These are phyloP conservation scores for Drosophila santomea DNA, from an alignment of 1,140 invertebrate species.

Conservation along the genomic window DNA sequence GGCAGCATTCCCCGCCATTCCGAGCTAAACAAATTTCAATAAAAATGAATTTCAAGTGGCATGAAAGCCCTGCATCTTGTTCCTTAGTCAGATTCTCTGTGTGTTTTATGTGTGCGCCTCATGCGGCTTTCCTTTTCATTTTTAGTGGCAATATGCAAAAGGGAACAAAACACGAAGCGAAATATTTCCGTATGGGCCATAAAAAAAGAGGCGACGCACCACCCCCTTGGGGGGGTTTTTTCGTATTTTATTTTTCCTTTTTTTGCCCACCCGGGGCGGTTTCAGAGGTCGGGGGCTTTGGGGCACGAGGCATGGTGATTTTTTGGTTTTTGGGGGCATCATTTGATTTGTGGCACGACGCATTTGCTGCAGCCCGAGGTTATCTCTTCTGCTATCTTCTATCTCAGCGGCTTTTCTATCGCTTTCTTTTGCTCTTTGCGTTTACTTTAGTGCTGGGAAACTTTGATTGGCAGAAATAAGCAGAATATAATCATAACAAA, in stretches of 20 bases:
- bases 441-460: neutral
- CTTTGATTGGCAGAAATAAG: neutral
- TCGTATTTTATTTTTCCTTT: neutral
- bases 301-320: slow-evolving; percentile 4
- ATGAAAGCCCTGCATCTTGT: slow-evolving; percentile 8
- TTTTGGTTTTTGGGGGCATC: slow-evolving; percentile 35
- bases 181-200: slow-evolving; percentile 73
- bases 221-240: neutral
- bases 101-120: slow-evolving; percentile 62
- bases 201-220: slow-evolving; percentile 45
- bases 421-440: neutral
- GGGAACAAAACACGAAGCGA: slow-evolving; percentile 53
- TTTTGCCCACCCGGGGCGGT: neutral
- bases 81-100: neutral
- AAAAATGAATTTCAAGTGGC: slow-evolving; percentile 78
- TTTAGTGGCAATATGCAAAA: slow-evolving; percentile 78
- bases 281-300: neutral
- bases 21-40: slow-evolving; percentile 75
- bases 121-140: slow-evolving; percentile 70
- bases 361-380: slow-evolving; percentile 34
- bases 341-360: slow-evolving; percentile 46
- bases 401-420: slow-evolving; percentile 3
- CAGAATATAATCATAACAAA: neutral
- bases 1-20: slow-evolving; percentile 23
- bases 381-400: slow-evolving; percentile 20